phyloP scores from a whole-genome alignment of 2,113 vertebrate genomes.

The Phrynocephalus versicolor region DNA sequence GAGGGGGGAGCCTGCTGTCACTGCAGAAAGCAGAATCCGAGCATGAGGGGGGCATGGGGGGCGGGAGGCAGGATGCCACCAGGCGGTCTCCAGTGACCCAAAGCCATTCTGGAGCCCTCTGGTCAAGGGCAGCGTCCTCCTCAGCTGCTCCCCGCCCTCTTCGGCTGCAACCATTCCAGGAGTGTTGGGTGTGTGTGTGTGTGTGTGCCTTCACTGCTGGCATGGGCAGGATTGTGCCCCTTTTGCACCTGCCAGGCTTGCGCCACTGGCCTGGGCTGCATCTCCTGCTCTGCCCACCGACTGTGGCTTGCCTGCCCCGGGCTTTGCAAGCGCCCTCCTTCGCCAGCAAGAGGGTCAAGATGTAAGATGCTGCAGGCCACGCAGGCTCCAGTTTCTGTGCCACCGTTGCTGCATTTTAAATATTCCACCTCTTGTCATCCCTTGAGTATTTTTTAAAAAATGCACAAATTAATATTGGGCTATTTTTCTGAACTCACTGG shows the following conservation, averaged over 20 bases:
- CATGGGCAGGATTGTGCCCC: background rate
- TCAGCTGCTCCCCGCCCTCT: too few species aligned
- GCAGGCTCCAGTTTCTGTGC: background rate
- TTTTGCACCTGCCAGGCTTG: background rate
- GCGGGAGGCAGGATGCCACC: background rate
- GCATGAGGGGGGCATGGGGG: background rate
- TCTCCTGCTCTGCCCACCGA: too few species aligned
- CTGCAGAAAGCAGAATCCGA: background rate
- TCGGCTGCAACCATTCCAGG: too few species aligned
- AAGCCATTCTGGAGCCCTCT: background rate
- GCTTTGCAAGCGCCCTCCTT: background rate
- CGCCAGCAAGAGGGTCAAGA: background rate
- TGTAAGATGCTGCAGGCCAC: too few species aligned
- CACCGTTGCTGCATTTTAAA: fast-evolving
- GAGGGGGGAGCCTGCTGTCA: background rate
- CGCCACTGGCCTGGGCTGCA: too few species aligned
- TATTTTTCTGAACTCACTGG: background rate
- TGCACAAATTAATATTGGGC: background rate
- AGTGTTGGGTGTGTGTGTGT: background rate
- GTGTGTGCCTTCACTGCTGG: background rate
- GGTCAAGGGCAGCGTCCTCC: too few species aligned
- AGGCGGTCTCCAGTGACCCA: background rate
- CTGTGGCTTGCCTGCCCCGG: background rate
- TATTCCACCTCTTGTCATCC: too few species aligned
- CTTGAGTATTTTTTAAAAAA: background rate